These are phyloP conservation scores for Scaeva pyrastri DNA, from an alignment of 2,888 invertebrate genomes.

Conservation along the genomic window DNA sequence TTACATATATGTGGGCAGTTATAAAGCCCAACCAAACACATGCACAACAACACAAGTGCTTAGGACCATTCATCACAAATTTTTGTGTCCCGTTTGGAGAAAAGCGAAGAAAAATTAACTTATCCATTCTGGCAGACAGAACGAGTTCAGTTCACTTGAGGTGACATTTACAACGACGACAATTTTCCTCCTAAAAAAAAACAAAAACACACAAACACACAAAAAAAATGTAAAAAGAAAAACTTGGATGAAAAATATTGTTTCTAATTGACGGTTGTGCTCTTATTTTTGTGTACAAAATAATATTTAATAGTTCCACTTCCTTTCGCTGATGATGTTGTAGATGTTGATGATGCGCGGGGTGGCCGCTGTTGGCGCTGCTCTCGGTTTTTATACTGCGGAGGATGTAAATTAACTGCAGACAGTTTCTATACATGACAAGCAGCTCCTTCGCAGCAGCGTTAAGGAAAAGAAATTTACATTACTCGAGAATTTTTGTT, in stretches of 20 bases:
- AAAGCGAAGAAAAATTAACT: constrained; percentile 63
- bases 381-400: constrained; percentile 29
- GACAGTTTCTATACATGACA: constrained; percentile 69
- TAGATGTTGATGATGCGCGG: too few relatives aligned
- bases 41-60: constrained; percentile 48
- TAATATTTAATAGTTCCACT: constrained; percentile 71
- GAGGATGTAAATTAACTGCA: constrained; percentile 75
- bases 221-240: too few relatives aligned
- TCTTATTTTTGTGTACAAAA: constrained; percentile 57
- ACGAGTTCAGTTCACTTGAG: constrained; percentile 65
- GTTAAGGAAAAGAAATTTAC: constrained; percentile 20
- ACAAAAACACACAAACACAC: too few relatives aligned
- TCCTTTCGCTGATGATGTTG: constrained; percentile 51
- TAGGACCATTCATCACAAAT: constrained; percentile 66
- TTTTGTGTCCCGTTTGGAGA: constrained; percentile 52
- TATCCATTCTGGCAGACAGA: constrained; percentile 71
- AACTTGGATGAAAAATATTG: constrained; percentile 61
- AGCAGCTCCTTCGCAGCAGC: constrained; percentile 27
- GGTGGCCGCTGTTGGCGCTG: constrained; percentile 1
- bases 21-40: too few relatives aligned
- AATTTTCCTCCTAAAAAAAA: not conserved
- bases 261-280: constrained; percentile 68
- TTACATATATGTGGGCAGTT: not conserved
- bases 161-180: constrained; percentile 54
- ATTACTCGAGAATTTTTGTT: not conserved